A percentile compares a stretch with the other conserved stretches of the same genome.
Evolutionary conservation across 2,113 vertebrate genomes (phyloP).

Genomic region (Glareola pratincola): DNA sequence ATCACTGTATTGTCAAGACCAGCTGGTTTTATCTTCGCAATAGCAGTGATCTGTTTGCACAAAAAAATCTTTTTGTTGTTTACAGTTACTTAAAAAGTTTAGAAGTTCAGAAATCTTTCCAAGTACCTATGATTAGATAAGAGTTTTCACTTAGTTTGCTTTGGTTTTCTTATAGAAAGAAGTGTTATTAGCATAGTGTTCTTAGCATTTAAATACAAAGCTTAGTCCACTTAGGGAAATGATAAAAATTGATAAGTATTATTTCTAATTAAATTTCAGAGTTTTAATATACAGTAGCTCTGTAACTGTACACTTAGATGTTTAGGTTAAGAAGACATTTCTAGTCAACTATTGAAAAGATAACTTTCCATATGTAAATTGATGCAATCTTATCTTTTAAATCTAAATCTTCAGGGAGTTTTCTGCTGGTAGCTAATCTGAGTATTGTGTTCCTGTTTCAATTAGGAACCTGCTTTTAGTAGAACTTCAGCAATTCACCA

Average conservation of each 20-base stretch:
- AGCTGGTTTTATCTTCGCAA: constrained; percentile 55
- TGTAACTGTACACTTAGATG: neutral
- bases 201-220: neutral
- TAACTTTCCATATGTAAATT: neutral
- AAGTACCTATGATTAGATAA: neutral
- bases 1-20: constrained; percentile 55
- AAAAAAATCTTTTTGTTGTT: neutral
- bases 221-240: neutral
- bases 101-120: neutral
- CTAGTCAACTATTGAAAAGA: neutral
- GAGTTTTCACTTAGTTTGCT: neutral
- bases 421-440: neutral
- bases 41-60: neutral
- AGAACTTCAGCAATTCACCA: neutral
- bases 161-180: neutral
- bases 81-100: neutral
- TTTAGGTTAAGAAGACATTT: neutral
- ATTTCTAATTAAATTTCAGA: neutral
- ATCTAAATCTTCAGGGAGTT: neutral
- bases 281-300: neutral
- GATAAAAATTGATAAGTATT: neutral
- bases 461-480: neutral
- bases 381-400: neutral
- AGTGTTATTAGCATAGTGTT: neutral
- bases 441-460: neutral